Base-by-base conservation (phyloP, 2,888 invertebrate genomes). In the Tenthredo mesomela region DNA sequence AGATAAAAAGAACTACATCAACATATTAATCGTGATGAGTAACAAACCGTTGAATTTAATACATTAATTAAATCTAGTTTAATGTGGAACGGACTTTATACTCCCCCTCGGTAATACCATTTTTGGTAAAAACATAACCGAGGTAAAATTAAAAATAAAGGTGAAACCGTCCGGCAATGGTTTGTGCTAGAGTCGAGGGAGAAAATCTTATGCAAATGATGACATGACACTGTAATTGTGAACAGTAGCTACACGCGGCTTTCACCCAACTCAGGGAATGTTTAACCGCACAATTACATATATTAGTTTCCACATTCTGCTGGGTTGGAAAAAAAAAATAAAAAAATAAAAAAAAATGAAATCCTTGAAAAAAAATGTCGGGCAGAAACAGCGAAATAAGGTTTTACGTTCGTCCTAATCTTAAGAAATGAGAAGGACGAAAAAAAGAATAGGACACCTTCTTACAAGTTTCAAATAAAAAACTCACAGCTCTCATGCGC, bases 161-260 rank as follows among this genome's bases (percentile, higher is more conserved):
- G 29, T 33, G 18, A 4, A 67, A 33, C 12, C 67, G 33, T 67
- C 29, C 67, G 29, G 67, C 67, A 25, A 67, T 73, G 29, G 43
- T 12, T 15, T 21, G 73, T 10, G 21, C 40, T 73, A 21, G 47
- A 50, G 50, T 77, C 54, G 77, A 25, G 61, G 80, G 9, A 61
- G 40, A 80, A 61, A 80, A 80, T 80, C 80, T 80, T 40, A 80
- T 80, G 80, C 80, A 80, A 80, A 80, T 80, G n/a, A 80, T 50
- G 58, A 58, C 80, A 80, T 80, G 80, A 61, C 58, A 40, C 37
- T 37, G 80, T 80, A 80, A 80, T 80, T 80, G 77, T 77, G 77
- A 77, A 54, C 77, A 33, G 77, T 29, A 50, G 77, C 77, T 77
- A 61, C 80, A 61, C 61, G 61, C 61, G 80, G 50, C 37, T 61